Conservation (phyloP, 2,797 vertebrate genomes). For the Acanthurus lineatus region DNA sequence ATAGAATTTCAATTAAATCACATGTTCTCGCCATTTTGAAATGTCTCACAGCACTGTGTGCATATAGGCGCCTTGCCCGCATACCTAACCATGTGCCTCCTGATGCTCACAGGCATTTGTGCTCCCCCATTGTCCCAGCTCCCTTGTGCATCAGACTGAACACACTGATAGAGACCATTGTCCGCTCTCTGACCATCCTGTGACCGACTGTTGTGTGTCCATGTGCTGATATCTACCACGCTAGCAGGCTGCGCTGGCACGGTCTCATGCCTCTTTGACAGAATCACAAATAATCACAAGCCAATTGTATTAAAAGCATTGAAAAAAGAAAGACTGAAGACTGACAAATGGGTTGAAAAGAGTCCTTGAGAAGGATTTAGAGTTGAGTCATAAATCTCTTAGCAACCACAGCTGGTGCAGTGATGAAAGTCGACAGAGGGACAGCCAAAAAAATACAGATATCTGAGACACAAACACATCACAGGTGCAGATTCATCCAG, state of each 20-base stretch:
- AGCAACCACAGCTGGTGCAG: slow-evolving; percentile 26
- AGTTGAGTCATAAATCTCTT: slow-evolving; percentile 30
- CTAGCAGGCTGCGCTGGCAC: not conserved
- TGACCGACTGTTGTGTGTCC: slow-evolving; percentile 45
- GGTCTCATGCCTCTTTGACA: not conserved
- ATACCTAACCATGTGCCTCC: slow-evolving; percentile 21
- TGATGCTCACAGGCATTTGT: slow-evolving; percentile 29
- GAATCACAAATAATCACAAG: not conserved
- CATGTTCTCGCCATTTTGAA: not conserved
- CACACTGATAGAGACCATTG: slow-evolving; percentile 59
- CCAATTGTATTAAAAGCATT: slow-evolving; percentile 13
- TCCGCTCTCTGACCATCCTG: slow-evolving; percentile 52
- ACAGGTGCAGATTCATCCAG: not conserved
- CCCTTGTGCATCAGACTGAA: slow-evolving; percentile 38
- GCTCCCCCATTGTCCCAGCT: slow-evolving; percentile 56
- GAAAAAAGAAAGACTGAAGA: not conserved
- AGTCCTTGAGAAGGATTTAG: slow-evolving; percentile 32
- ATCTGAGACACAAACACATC: not conserved
- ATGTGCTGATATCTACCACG: slow-evolving; percentile 8
- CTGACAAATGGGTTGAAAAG: slow-evolving; percentile 2
- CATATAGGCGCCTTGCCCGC: slow-evolving; percentile 5
- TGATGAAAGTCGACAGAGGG: not conserved
- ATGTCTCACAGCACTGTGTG: not conserved
- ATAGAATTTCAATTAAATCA: slow-evolving; percentile 17
- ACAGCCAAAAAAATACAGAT: not conserved